Percentiles rank a stretch among this genome's conserved stretches.
Conservation (phyloP, 2,888 invertebrate species). For the Lathronympha strigana region DNA sequence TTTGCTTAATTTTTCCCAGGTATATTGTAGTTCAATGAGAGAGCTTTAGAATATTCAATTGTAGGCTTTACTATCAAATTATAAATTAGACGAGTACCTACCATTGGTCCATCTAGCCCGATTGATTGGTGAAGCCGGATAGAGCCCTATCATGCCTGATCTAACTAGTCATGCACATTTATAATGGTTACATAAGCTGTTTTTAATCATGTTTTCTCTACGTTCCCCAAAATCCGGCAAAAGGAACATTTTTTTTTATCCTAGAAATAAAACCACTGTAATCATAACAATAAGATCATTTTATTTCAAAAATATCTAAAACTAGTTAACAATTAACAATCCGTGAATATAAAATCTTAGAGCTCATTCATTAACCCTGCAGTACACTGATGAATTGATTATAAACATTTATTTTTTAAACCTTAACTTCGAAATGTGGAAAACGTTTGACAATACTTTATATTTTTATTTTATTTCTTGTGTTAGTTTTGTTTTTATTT, state of each 20-base stretch:
- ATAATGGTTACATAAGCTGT: no score
- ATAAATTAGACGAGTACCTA: no score
- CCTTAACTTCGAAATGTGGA: neutral
- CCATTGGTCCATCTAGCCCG: no score
- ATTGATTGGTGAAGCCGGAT: no score
- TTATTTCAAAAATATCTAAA: constrained; percentile 65
- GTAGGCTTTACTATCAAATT: no score
- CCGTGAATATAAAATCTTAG: constrained; percentile 41
- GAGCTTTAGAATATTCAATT: no score
- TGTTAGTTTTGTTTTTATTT: constrained; percentile 50
- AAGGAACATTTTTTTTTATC: neutral
- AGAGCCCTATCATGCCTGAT: no score
- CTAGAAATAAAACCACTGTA: constrained; percentile 40
- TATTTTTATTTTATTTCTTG: constrained; percentile 47
- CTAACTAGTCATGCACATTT: no score
- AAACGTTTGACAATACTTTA: constrained; percentile 46
- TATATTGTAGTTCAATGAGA: no score
- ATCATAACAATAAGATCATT: constrained; percentile 52
- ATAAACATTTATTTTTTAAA: neutral
- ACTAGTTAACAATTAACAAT: constrained; percentile 78
- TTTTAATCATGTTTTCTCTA: no score
- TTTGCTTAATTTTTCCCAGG: no score
- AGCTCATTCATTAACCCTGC: neutral
- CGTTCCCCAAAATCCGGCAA: no score
- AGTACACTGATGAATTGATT: neutral